phyloP scores from a whole-genome alignment of 2,113 vertebrate genomes.

The Passer montanus region DNA sequence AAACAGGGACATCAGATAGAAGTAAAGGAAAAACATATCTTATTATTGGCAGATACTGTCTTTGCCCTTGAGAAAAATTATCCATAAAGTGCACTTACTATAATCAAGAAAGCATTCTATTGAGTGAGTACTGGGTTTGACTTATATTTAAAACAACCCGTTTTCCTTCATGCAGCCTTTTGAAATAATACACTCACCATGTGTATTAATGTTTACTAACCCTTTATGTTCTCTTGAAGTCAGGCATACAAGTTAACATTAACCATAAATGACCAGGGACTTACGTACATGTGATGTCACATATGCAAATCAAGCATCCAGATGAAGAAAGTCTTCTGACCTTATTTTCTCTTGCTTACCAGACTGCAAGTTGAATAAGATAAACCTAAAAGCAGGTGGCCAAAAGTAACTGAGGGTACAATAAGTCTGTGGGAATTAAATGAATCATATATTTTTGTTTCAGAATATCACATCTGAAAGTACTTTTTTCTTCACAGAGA shows the following conservation, averaged over 20 bases:
- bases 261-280: background rate
- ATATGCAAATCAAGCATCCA: background rate
- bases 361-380: background rate
- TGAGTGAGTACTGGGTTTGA: background rate
- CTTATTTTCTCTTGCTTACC: background rate
- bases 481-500: background rate
- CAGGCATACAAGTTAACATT: background rate
- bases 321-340: background rate
- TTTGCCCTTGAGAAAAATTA: background rate
- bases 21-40: background rate
- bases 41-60: background rate
- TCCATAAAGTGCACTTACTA: background rate
- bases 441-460: background rate
- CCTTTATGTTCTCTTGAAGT: background rate
- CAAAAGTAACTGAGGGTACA: background rate
- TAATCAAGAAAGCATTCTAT: background rate
- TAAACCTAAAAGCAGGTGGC: background rate
- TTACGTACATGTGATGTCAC: background rate
- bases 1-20: background rate
- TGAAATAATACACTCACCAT: background rate
- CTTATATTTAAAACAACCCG: background rate
- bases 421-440: background rate
- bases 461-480: background rate
- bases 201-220: background rate
- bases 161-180: background rate